Percentiles rank a stretch among this genome's conserved stretches.
These are phyloP conservation scores for Motacilla alba DNA, from an alignment of 2,113 vertebrate species.

Conservation along the genomic window DNA sequence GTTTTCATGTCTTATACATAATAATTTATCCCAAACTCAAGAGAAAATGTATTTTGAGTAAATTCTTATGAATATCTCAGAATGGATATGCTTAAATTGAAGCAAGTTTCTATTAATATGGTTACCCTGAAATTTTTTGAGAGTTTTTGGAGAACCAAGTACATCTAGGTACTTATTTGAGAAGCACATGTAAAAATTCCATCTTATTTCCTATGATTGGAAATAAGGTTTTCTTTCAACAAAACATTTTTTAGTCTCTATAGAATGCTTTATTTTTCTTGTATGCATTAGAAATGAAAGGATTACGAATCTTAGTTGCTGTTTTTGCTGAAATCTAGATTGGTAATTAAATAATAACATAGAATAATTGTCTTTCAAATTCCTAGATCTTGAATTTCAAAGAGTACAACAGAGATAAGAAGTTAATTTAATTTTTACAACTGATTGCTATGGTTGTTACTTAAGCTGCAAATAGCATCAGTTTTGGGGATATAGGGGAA, in stretches of 20 bases:
- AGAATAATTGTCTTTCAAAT: neutral
- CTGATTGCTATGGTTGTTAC: neutral
- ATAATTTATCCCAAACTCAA: neutral
- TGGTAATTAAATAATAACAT: neutral
- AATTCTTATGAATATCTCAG: neutral
- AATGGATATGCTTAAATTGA: neutral
- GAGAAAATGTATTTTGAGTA: neutral
- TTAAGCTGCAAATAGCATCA: neutral
- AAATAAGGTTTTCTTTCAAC: neutral
- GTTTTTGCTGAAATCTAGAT: constrained; percentile 18
- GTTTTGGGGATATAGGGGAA: neutral
- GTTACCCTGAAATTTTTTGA: neutral
- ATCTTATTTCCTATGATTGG: neutral
- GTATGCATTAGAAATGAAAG: neutral
- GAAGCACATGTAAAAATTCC: neutral
- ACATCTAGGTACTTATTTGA: neutral
- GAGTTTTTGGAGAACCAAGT: neutral
- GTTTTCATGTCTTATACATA: neutral
- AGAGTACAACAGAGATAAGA: neutral
- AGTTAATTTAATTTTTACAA: constrained; percentile 33
- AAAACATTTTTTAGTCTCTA: neutral
- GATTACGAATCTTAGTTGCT: neutral
- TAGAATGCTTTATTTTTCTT: neutral
- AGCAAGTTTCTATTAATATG: neutral
- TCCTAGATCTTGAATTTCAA: constrained; percentile 1